Conservation (phyloP, 2,888 invertebrate species). For the Parnassius orleans region DNA sequence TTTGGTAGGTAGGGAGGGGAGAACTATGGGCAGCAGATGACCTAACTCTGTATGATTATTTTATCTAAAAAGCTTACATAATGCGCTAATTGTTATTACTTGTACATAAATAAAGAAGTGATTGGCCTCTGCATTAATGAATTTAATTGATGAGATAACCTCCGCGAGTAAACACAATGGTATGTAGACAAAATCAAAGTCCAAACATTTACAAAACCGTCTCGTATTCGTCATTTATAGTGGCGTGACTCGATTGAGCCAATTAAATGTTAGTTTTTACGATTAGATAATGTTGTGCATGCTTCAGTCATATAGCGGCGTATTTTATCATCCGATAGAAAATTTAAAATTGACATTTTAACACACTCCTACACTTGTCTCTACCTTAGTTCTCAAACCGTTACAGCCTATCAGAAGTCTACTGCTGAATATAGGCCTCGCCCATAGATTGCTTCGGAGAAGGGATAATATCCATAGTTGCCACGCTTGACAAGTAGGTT, state of each 20-base stretch:
- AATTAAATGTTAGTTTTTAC: constrained; percentile 53
- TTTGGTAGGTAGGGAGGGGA: too few relatives aligned
- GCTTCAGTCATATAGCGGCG: constrained; percentile 22
- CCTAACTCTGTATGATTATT: too few relatives aligned
- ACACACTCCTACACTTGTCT: background rate
- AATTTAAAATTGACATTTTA: background rate
- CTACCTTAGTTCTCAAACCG: too few relatives aligned
- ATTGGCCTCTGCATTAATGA: constrained; percentile 30
- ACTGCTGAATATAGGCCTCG: too few relatives aligned
- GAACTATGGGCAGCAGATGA: too few relatives aligned
- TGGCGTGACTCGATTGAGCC: constrained; percentile 72
- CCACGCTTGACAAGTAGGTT: too few relatives aligned
- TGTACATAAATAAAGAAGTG: constrained; percentile 16
- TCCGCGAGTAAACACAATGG: constrained; percentile 14
- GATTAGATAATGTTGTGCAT: constrained; percentile 62
- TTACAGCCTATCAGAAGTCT: too few relatives aligned
- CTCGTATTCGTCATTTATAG: constrained; percentile 56
- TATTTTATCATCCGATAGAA: constrained; percentile 1
- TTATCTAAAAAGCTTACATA: too few relatives aligned
- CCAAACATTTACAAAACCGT: constrained; percentile 48
- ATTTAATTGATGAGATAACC: constrained; percentile 32
- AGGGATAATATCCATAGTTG: too few relatives aligned
- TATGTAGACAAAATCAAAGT: constrained; percentile 46
- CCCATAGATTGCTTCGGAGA: too few relatives aligned
- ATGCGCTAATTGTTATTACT: too few relatives aligned